Percentiles rank a stretch among this genome's conserved stretches.
These are phyloP conservation scores for Sebastes elongatus DNA, from an alignment of 2,797 vertebrate species.

Conservation along the genomic window DNA sequence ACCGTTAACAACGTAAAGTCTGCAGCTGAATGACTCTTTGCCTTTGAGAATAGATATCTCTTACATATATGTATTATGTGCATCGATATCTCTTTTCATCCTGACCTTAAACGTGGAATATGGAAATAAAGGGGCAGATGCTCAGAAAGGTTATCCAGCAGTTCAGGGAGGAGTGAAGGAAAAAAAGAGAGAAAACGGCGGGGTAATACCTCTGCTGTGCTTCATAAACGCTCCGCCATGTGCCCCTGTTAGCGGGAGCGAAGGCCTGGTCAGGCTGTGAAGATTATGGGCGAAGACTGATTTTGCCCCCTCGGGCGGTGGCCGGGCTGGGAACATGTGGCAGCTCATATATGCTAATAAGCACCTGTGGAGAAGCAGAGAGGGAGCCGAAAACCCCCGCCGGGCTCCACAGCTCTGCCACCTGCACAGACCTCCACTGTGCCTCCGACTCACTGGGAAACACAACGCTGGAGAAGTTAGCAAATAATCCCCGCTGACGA, in stretches of 20 bases:
- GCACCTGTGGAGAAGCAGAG: conserved; percentile 83
- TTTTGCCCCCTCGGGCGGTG: conserved; percentile 80
- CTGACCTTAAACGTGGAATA: conserved; percentile 60
- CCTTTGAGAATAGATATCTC: conserved; percentile 64
- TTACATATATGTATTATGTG: conserved; percentile 43
- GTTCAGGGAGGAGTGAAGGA: conserved; percentile 43
- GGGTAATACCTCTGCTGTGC: conserved; percentile 69
- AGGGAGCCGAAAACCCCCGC: conserved; percentile 69
- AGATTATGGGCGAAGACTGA: conserved; percentile 83
- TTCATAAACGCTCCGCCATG: conserved; percentile 76
- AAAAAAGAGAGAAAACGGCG: conserved; percentile 37
- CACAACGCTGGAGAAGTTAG: conserved; percentile 10
- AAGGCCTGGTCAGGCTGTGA: conserved; percentile 76
- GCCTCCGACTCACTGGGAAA: conserved; percentile 17
- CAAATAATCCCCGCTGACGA: conserved; percentile 11
- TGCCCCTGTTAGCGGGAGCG: conserved; percentile 68
- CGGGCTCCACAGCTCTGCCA: conserved; percentile 77
- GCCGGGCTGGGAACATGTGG: conserved; percentile 83
- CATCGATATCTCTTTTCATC: conserved; percentile 54
- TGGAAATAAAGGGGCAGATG: conserved; percentile 59
- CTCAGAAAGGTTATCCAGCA: conserved; percentile 56
- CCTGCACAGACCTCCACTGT: conserved; percentile 83
- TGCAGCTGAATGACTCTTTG: conserved; percentile 51
- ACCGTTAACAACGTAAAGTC: conserved; percentile 56
- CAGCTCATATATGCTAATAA: conserved; percentile 88